Conservation (phyloP, 2,797 vertebrate species). For the Acanthornis magna region DNA sequence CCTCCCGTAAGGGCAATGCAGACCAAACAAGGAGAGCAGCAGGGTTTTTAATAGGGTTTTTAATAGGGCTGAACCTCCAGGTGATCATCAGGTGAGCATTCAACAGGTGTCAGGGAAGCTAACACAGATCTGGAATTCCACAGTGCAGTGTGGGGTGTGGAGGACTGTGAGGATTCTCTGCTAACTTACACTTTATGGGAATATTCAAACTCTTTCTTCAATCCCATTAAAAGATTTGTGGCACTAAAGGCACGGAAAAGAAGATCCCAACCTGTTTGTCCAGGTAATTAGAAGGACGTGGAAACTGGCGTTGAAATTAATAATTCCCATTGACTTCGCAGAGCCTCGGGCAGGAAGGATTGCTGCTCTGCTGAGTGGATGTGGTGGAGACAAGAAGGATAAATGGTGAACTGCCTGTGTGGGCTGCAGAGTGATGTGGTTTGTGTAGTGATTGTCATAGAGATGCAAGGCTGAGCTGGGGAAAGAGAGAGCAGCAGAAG, state of each 20-base stretch:
- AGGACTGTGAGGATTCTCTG: background rate
- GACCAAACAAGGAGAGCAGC: background rate
- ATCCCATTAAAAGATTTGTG: background rate
- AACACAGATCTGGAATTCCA: background rate
- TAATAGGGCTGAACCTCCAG: background rate
- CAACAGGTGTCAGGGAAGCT: background rate
- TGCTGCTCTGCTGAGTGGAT: background rate
- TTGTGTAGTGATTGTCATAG: background rate
- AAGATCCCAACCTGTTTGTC: background rate
- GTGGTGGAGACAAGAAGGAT: constrained; percentile 9
- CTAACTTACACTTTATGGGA: background rate
- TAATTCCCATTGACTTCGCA: background rate
- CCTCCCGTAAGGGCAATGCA: background rate
- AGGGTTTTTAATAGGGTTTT: background rate
- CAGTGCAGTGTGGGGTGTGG: background rate
- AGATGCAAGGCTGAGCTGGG: background rate
- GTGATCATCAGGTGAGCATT: background rate
- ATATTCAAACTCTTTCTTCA: background rate
- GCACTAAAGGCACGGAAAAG: background rate
- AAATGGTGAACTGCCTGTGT: background rate
- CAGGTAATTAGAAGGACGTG: constrained; percentile 9
- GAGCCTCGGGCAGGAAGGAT: background rate
- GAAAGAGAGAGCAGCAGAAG: background rate
- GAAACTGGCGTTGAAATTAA: background rate
- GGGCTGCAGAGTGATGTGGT: background rate